Evolutionary conservation across 2,113 vertebrate species (phyloP), one percentile per base, ranked within the genome.

Genomic region (Ageneiosus marmoratus): DNA sequence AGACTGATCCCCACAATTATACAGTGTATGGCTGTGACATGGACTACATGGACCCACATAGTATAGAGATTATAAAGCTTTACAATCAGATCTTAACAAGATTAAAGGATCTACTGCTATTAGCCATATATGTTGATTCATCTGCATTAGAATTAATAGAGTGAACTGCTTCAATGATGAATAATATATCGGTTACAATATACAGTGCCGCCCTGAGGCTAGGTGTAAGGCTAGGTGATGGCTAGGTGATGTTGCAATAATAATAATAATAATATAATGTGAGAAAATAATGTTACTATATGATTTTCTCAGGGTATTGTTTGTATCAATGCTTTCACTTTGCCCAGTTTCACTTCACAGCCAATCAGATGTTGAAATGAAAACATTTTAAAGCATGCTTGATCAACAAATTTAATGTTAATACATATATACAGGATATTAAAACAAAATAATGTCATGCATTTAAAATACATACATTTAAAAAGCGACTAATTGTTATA

Each of bases 391-490:
- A n/a, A n/a, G 18, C 2, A 7, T 74, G 72, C 29, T 20, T 15
- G 20, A 50, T 15, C 24, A 70, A 6, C 22, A n/a, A 44, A 48
- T 41, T 15, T 41, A 69, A 41, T 27, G 48, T 29, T 13, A 29
- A 13, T 18, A 18, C 1, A 50, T 48, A 50, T 13, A n/a, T 10
- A 46, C 44, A 27, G 24, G 2, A 48, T 48, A 48, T 18, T 12
- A 46, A 72, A 72, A 46, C 44, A 48, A 74, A 4, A 34, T 29
- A 63, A n/a, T 3, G 37, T 5, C 93, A 91, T 91, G 88, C 83
- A 91, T 79, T 85, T 85, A 89, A 13, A 69, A 79, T 85, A 92
- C 55, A 81, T 70, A 62, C 5, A 18, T 27, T 27, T 74, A 63
- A 76, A 75, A 62, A 65, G 24, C 55, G 13, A 56, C 51, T 34